A percentile compares a stretch with the other conserved stretches of the same genome.
Conservation (phyloP, 2,888 invertebrate genomes). For the Anthoptus insignis region DNA sequence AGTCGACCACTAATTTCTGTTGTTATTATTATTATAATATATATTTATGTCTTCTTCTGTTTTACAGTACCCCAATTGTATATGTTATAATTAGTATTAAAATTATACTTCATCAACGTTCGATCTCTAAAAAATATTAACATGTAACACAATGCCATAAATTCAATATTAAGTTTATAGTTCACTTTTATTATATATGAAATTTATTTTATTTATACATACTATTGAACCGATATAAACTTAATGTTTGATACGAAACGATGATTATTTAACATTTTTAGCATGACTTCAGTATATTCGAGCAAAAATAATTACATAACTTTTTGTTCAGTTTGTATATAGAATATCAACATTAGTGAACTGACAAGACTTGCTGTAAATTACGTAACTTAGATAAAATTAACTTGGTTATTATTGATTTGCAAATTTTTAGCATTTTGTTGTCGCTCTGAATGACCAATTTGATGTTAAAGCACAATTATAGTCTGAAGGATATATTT, state of each 20-base stretch:
- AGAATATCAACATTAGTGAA: conserved; percentile 26
- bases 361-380: conserved; percentile 21
- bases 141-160: conserved; percentile 29
- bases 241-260: conserved; percentile 32
- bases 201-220: neutral
- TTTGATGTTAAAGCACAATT: neutral
- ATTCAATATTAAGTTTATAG: conserved; percentile 36
- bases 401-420: conserved; percentile 15
- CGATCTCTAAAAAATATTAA: conserved; percentile 34
- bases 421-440: no score
- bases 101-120: conserved; percentile 22
- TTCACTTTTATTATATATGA: conserved; percentile 21
- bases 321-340: conserved; percentile 16
- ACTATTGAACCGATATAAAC: conserved; percentile 20
- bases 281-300: conserved; percentile 37
- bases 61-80: conserved; percentile 26
- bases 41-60: conserved; percentile 15
- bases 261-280: conserved; percentile 27
- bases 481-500: conserved; percentile 30
- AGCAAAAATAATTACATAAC: conserved; percentile 26
- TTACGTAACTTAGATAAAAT: conserved; percentile 9
- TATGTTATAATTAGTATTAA: conserved; percentile 15
- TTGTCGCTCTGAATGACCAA: conserved; percentile 11
- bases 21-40: conserved; percentile 33
- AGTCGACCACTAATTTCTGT: conserved; percentile 44